These are phyloP conservation scores for Onychomys torridus DNA, from an alignment of 2,797 vertebrate genomes.

Conservation along the genomic window DNA sequence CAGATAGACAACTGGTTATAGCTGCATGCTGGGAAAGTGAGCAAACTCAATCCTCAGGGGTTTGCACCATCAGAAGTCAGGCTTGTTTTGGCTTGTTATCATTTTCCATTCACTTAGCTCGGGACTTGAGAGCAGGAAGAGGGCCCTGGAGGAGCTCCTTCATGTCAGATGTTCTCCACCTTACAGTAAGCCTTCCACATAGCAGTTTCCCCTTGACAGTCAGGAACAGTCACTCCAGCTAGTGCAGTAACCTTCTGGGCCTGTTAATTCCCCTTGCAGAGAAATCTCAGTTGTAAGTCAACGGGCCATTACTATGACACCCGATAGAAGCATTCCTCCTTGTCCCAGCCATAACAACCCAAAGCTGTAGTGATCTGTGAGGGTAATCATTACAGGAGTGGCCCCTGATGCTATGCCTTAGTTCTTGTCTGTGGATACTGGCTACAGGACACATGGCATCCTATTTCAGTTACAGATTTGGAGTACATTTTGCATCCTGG, in stretches of 20 bases:
- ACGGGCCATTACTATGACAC: neutral
- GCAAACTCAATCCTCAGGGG: neutral
- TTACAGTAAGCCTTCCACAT: neutral
- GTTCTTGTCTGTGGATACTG: neutral
- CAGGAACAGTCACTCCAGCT: neutral
- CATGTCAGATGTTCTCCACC: neutral
- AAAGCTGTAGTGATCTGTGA: neutral
- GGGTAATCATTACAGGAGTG: neutral
- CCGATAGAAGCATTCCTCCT: neutral
- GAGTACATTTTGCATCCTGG: neutral
- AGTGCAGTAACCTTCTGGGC: neutral
- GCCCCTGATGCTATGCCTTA: neutral
- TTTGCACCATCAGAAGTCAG: neutral
- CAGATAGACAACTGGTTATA: neutral
- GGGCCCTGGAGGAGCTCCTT: neutral
- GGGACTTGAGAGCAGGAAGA: neutral
- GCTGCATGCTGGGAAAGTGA: neutral
- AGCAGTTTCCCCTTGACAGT: neutral
- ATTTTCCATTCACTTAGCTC: constrained; percentile 40
- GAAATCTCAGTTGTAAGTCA: neutral
- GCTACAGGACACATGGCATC: neutral
- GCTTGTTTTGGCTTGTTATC: neutral
- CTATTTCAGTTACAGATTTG: neutral
- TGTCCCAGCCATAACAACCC: neutral
- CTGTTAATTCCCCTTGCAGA: neutral